phyloP scores from a whole-genome alignment of 37 sponge, comb jelly and placozoan species.

The Diacarnus erythraeanus region DNA sequence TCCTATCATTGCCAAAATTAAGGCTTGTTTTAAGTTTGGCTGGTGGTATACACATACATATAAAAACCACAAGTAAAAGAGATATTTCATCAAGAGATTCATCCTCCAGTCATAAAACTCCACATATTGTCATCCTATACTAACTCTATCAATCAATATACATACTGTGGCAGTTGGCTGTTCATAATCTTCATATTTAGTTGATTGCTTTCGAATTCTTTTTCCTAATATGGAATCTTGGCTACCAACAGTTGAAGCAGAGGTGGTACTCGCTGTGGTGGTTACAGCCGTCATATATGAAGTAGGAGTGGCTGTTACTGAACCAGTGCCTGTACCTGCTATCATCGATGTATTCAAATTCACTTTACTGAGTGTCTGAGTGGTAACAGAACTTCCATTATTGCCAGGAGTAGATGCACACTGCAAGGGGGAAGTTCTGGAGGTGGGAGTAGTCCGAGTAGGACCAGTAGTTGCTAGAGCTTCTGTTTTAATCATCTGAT shows the following conservation, averaged over 20 bases:
- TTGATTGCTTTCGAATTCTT: constrained; percentile 59
- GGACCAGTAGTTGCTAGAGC: constrained; percentile 23
- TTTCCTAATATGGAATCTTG: constrained; percentile 52
- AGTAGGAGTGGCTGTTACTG: constrained; percentile 57
- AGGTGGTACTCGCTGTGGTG: constrained; percentile 52
- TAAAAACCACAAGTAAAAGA: too few relatives aligned
- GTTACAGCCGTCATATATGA: constrained; percentile 65
- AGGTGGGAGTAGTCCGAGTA: constrained; percentile 1
- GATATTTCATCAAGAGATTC: background rate
- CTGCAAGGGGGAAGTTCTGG: background rate
- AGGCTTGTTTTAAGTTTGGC: too few relatives aligned
- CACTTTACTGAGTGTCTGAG: constrained; percentile 37
- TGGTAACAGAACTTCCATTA: constrained; percentile 1
- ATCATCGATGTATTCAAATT: background rate
- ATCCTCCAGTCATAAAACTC: background rate
- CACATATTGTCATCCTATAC: background rate
- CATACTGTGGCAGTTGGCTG: constrained; percentile 34
- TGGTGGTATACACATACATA: too few relatives aligned
- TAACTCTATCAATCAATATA: background rate
- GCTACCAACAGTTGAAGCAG: background rate
- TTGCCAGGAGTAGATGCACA: constrained; percentile 2
- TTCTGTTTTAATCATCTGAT: constrained; percentile 36
- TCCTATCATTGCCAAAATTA: too few relatives aligned
- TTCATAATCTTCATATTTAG: constrained; percentile 76
- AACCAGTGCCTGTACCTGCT: constrained; percentile 44